A percentile compares a stretch with the other conserved stretches of the same genome.
Evolutionary conservation across 53 echinoderm and acorn worm genomes (phyloP).

Genomic region (Antedon mediterranea): DNA sequence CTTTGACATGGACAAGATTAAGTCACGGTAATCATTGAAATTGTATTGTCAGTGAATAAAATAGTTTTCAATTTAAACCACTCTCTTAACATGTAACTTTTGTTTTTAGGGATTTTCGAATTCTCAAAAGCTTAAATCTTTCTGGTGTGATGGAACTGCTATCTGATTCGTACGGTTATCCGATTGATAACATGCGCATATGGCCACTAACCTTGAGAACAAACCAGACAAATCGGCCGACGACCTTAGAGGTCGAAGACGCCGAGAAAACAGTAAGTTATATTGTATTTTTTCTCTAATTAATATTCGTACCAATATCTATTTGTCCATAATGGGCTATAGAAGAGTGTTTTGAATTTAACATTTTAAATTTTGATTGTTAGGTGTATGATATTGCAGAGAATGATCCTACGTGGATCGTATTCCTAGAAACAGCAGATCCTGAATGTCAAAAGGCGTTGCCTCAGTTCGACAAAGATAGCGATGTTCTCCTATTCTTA

Average conservation of each 20-base stretch:
- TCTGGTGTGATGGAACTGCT: constrained; percentile 56
- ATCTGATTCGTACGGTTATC: constrained; percentile 74
- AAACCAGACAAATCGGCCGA: constrained; percentile 76
- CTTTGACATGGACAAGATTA: constrained; percentile 65
- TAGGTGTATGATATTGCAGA: constrained; percentile 82
- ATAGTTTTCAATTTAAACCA: too few species aligned
- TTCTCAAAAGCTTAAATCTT: constrained; percentile 55
- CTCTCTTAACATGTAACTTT: too few species aligned
- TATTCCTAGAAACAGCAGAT: constrained; percentile 82
- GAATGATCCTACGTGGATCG: constrained; percentile 67
- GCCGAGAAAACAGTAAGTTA: constrained; percentile 51
- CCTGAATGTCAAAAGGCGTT: constrained; percentile 48
- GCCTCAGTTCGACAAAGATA: constrained; percentile 76
- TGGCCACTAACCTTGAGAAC: constrained; percentile 87
- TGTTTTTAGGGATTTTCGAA: constrained; percentile 54
- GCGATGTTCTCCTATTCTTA: constrained; percentile 87
- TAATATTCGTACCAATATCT: too few species aligned
- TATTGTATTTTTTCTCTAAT: not conserved
- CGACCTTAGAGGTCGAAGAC: constrained; percentile 66
- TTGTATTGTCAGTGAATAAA: too few species aligned
- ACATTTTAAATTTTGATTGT: too few species aligned
- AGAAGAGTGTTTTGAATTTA: not conserved
- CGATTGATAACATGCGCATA: constrained; percentile 68
- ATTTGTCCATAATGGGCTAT: too few species aligned
- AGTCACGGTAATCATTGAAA: constrained; percentile 22